These are phyloP conservation scores for Hydriomena furcata DNA, from an alignment of 2,888 invertebrate genomes.

Conservation along the genomic window DNA sequence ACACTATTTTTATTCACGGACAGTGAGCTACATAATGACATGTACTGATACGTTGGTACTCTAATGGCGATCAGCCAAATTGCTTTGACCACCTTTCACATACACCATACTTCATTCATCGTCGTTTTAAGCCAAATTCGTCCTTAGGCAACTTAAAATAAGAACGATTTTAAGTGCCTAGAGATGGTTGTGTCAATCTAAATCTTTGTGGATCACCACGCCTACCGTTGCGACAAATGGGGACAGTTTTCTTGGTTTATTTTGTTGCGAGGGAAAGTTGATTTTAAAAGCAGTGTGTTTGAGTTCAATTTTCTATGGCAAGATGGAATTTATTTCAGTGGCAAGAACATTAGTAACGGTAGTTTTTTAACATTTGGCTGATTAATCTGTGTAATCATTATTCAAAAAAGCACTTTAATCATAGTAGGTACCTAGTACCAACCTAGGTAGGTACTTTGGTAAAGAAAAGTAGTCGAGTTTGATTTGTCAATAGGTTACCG, in stretches of 20 bases:
- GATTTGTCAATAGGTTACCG: too few species aligned
- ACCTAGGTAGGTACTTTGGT: too few species aligned
- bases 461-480: too few species aligned
- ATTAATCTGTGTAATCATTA: not conserved
- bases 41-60: conserved; percentile 43
- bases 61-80: conserved; percentile 67
- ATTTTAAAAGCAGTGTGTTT: conserved; percentile 9
- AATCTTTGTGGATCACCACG: conserved; percentile 66
- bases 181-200: conserved; percentile 18
- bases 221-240: conserved; percentile 74
- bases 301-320: conserved; percentile 18
- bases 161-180: not conserved
- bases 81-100: conserved; percentile 59
- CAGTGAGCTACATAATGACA: conserved; percentile 62
- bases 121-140: conserved; percentile 17
- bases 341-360: conserved; percentile 23
- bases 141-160: conserved; percentile 12
- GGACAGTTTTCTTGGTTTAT: conserved; percentile 66
- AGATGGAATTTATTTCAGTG: conserved; percentile 8
- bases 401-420: conserved; percentile 7
- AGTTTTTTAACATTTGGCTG: conserved; percentile 7
- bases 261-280: conserved; percentile 12
- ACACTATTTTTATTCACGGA: conserved; percentile 64
- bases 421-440: too few species aligned
- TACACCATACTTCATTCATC: conserved; percentile 37